Base-by-base conservation (phyloP, 1,140 invertebrate genomes). In the Megalonaias nervosa region DNA sequence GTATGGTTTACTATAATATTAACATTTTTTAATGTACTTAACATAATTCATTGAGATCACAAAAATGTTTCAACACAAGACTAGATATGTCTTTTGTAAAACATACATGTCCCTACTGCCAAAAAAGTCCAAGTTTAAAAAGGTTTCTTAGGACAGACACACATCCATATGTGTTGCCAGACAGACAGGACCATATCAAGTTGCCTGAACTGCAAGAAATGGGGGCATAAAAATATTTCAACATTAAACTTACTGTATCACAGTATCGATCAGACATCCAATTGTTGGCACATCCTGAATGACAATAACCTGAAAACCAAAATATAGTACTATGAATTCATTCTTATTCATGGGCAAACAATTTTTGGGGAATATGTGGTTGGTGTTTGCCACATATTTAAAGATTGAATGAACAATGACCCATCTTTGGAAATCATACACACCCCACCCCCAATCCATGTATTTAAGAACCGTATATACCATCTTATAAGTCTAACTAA, bases 201-300 rank as follows among this genome's bases (percentile, higher is more conserved):
- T 23, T 62, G 6, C 61, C 19, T 9, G 0, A 11, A n/a, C 19
- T 62, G 38, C 38, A 48, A 48, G 38, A 48, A 48, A 11, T 48
- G 6, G 38, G 38, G 38, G 38, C 31, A 31, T 31, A 31, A 31
- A 48, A 48, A 48, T 38, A 38, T 38, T 38, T 38, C 57, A 3
- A 56, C 26, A 61, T 23, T 56, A 64, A 72, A 80, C 85, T 88
- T 84, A 91, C 89, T 69, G 86, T 83, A 85, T 93, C 92, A 88
- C 92, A 93, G 76, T 92, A 93, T 79, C 89, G 87, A 82, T 93
- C 92, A 74, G 91, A 92, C 23, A 93, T 75, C 92, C 92, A 93
- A 70, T 85, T 90, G 78, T 92, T 91, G 23, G 91, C 86, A 90
- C 92, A 93, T 12, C 91, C 91, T 64, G 87, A 82, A 64, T 87